phyloP scores from a whole-genome alignment of 2,888 invertebrate species.

The Galeopsomyia nigrocyanea region DNA sequence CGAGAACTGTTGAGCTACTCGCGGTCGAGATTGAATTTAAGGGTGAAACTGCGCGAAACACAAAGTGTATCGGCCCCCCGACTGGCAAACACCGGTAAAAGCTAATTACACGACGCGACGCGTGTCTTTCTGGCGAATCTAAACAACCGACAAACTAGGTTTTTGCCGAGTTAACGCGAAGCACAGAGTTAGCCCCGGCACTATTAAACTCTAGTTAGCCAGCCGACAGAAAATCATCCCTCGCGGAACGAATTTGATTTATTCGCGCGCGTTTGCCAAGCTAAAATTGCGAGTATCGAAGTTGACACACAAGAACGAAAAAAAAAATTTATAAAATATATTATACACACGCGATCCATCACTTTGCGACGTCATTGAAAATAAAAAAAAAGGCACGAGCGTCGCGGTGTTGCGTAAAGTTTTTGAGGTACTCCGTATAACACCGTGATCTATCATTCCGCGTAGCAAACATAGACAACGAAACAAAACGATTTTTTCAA shows the following conservation, averaged over 20 bases:
- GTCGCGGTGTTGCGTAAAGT: too few relatives aligned
- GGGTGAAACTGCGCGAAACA: background rate
- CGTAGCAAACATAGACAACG: too few relatives aligned
- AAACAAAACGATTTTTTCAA: too few relatives aligned
- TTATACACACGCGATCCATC: background rate
- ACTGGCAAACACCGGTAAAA: conserved; percentile 48
- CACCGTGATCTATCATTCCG: too few relatives aligned
- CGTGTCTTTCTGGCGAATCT: conserved; percentile 49
- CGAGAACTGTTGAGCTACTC: background rate
- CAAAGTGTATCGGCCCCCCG: background rate
- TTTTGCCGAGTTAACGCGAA: conserved; percentile 59
- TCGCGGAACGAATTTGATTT: too few relatives aligned
- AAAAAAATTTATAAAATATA: background rate
- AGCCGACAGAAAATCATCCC: conserved; percentile 47
- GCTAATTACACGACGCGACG: conserved; percentile 63
- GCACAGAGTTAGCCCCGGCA: conserved; percentile 49
- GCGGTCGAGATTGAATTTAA: conserved; percentile 2
- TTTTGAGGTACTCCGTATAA: too few relatives aligned
- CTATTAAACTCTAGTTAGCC: conserved; percentile 56
- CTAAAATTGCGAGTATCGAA: background rate
- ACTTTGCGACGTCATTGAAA: background rate
- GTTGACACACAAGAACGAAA: background rate
- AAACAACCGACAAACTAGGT: conserved; percentile 58
- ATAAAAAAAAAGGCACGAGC: background rate
- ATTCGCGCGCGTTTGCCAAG: background rate